A percentile compares a stretch with the other conserved stretches of the same genome.
Conservation (phyloP, 2,113 vertebrate species). For the Salvelinus sp. region DNA sequence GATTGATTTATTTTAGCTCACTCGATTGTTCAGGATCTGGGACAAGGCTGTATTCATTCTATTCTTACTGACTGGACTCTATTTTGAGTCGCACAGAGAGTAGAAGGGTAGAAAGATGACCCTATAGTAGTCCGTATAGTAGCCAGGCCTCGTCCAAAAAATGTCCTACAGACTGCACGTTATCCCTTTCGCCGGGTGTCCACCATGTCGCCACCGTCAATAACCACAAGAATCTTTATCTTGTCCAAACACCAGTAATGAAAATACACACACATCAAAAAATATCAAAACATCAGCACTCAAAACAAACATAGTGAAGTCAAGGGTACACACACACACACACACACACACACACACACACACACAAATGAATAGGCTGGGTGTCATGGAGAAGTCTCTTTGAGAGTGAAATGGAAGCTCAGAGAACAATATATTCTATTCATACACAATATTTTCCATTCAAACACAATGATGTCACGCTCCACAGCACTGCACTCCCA, state of each 20-base stretch:
- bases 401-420: constrained; percentile 33
- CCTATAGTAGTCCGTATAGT: no score
- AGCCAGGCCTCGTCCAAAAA: neutral
- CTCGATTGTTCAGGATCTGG: no score
- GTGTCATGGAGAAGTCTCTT: constrained; percentile 22
- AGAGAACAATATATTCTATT: constrained; percentile 16
- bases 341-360: constrained; percentile 16
- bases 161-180: neutral
- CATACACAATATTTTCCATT: constrained; percentile 12
- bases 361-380: neutral
- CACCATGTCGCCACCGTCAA: constrained; percentile 11
- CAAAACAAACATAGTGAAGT: constrained; percentile 16
- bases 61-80: no score
- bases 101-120: no score
- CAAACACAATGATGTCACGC: neutral
- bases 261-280: constrained; percentile 11
- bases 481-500: neutral
- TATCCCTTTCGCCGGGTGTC: neutral
- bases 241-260: neutral
- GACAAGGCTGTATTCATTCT: no score
- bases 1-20: no score
- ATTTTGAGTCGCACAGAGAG: no score
- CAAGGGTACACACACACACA: neutral
- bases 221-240: constrained; percentile 12
- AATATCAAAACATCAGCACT: neutral